These are phyloP conservation scores for Enoplosus armatus DNA, from an alignment of 2,797 vertebrate genomes.

Conservation along the genomic window DNA sequence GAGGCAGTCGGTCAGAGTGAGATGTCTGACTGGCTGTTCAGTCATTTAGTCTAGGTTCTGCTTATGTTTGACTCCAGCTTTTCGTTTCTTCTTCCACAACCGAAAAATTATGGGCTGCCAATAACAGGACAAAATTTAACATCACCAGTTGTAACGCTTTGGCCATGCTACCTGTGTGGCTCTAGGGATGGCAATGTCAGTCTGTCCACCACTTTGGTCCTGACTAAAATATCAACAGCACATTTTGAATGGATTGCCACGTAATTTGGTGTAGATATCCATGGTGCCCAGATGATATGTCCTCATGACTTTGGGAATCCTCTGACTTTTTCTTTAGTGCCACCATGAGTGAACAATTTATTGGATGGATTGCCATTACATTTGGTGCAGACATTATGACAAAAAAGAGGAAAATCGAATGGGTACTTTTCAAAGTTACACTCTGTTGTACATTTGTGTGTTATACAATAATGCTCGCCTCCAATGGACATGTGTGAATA, in stretches of 20 bases:
- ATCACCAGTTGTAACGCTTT: neutral
- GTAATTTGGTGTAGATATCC: neutral
- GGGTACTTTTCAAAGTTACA: neutral
- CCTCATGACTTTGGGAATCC: neutral
- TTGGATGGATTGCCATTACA: neutral
- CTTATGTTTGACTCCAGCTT: neutral
- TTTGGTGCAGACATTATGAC: neutral
- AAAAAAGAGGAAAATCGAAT: neutral
- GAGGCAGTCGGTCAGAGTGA: neutral
- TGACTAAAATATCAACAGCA: neutral
- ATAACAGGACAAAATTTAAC: conserved; percentile 8
- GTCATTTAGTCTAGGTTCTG: neutral
- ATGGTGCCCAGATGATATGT: neutral
- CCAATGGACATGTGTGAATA: neutral
- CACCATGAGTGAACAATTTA: neutral
- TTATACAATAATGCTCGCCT: neutral
- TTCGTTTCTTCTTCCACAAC: neutral
- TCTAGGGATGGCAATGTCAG: neutral
- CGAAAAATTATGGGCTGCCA: neutral
- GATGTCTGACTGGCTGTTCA: conserved; percentile 19
- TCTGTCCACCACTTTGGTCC: neutral
- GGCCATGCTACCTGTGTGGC: neutral
- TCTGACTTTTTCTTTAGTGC: neutral
- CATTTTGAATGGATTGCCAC: neutral
- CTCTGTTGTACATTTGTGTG: neutral